phyloP scores from a whole-genome alignment of 2,888 invertebrate genomes.

The Tetramorium bicarinatum region DNA sequence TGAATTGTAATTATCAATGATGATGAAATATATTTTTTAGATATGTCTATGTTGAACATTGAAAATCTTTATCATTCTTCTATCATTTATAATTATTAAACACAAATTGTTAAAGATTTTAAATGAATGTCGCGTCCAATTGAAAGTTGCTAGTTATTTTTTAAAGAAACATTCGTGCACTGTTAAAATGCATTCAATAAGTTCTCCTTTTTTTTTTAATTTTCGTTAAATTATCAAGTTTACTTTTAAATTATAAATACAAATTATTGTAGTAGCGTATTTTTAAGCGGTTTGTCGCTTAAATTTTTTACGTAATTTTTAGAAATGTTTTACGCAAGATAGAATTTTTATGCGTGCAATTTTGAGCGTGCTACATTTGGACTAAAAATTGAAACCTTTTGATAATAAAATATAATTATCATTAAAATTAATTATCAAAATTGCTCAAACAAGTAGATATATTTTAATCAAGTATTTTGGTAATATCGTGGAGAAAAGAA shows the following conservation, averaged over 20 bases:
- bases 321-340: neutral
- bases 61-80: constrained; percentile 9
- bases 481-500: too few relatives aligned
- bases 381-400: neutral
- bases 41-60: neutral
- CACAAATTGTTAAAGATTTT: constrained; percentile 34
- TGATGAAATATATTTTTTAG: neutral
- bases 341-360: constrained; percentile 7
- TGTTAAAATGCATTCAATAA: constrained; percentile 30
- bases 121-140: constrained; percentile 10
- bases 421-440: constrained; percentile 2
- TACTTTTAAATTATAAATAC: neutral
- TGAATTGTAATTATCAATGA: neutral
- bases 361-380: neutral
- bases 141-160: constrained; percentile 19
- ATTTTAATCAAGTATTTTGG: too few relatives aligned
- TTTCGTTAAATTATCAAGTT: neutral
- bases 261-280: neutral
- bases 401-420: neutral
- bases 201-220: neutral
- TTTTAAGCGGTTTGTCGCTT: too few relatives aligned
- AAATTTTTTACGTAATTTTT: too few relatives aligned
- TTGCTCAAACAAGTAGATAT: neutral
- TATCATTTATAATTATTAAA: constrained; percentile 12
- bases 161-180: constrained; percentile 33